These are phyloP conservation scores for Lutraria lutraria DNA, from an alignment of 2,888 invertebrate genomes.

Conservation along the genomic window DNA sequence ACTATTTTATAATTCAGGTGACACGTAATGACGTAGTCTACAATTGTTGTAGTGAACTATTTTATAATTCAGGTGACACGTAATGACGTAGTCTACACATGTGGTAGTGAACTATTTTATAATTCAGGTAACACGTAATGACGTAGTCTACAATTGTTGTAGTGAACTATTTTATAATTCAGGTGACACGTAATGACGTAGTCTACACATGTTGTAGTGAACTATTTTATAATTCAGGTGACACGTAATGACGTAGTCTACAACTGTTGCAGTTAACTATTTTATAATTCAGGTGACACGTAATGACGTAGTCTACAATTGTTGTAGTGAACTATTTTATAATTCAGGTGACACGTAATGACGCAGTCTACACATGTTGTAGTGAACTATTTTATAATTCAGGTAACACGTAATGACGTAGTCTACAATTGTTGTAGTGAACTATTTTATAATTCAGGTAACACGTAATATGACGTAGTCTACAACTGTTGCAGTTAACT, in stretches of 20 bases:
- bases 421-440: conserved; percentile 88
- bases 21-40: conserved; percentile 87
- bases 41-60: conserved; percentile 88
- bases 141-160: conserved; percentile 88
- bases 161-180: conserved; percentile 87
- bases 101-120: conserved; percentile 88
- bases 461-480: conserved; percentile 86
- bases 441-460: conserved; percentile 86
- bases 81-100: conserved; percentile 88
- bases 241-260: conserved; percentile 87
- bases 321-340: conserved; percentile 88
- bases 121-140: conserved; percentile 84
- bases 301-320: conserved; percentile 88
- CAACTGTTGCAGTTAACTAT: conserved; percentile 88
- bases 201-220: conserved; percentile 88
- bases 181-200: conserved; percentile 86
- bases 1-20: conserved; percentile 86
- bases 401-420: conserved; percentile 86
- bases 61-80: conserved; percentile 81
- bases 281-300: conserved; percentile 81
- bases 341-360: conserved; percentile 84
- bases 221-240: conserved; percentile 86
- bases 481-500: conserved; percentile 88
- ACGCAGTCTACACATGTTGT: conserved; percentile 88
- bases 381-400: conserved; percentile 87